Evolutionary conservation across 2,797 vertebrate genomes (phyloP), one percentile per base, ranked within the genome.

Genomic region (Taenioides sp.): DNA sequence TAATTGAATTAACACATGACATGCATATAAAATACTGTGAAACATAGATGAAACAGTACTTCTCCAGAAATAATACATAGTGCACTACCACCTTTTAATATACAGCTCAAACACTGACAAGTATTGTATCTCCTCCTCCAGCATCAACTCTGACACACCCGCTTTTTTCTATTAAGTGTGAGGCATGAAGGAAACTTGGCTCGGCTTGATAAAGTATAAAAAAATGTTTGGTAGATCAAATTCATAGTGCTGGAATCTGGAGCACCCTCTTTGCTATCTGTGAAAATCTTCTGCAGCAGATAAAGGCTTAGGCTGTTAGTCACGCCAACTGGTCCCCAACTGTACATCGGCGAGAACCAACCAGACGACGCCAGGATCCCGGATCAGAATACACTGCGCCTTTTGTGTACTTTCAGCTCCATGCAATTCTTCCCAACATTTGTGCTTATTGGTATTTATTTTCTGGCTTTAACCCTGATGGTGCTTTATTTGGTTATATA

Each of bases 261-360:
- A 58, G 4, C 17, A 50, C 65, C 47, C 12, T 31, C 62, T 65
- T 27, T 25, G 12, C 57, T 73, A 69, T 81, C 74, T 65, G 65
- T 20, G 62, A 34, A 50, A 66, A 82, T 76, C 75, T 74, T 34
- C 27, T 47, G 57, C n/a, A 63, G 67, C 64, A 60, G 43, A 57
- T 55, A 73, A 70, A 57, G 40, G 37, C 62, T 73, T 47, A 77
- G 70, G 57, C 72, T 75, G 52, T 81, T 80, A 65, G 77, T 78
- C 52, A 75, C 65, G 64, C 67, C 31, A 52, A 64, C 55, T 74
- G 69, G 55, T 65, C 31, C 55, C 73, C 73, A 70, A 23, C 37
- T 65, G n/a, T 61, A 27, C 9, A 0, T 60, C 65, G n/a, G 49
- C 16, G 20, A 37, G 22, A 25, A 71, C 50, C 50, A 65, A 66